Evolutionary conservation across 2,888 invertebrate genomes (phyloP), one percentile per base, ranked within the genome.

Genomic region (Tortricodes alternella): DNA sequence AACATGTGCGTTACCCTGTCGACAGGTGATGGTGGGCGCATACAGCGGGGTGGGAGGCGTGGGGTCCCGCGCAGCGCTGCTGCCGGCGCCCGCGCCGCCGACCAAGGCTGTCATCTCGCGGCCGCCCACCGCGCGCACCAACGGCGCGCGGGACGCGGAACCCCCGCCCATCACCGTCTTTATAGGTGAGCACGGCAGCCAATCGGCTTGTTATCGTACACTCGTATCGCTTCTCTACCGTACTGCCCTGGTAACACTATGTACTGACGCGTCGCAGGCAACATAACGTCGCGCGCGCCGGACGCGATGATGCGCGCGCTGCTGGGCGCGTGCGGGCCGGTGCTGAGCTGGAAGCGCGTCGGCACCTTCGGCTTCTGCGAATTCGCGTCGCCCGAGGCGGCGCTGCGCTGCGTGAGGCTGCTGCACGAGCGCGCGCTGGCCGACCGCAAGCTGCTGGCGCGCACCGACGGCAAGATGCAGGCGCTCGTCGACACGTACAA

Each of bases 311-410:
- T 99, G 32, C 94, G 98, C 66, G 96, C 96, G 68, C 94, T 99
- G 76, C 91, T 99, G 49, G 94, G 95, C 75, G 95, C 97, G 51
- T 99, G 99, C 91, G 99, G 99, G 2, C 95, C 95, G 60, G 98
- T 99, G 46, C 92, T 97, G 9, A 96, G 96, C 70, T 99, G 99
- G 99, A 99, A 99, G 87, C 93, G 99, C 59, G 98, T 99, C 13
- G 97, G 98, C 80, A 97, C 97, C 1, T 99, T 99, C 87, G 99
- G 99, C 7, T 99, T 99, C 91, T 98, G 99, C 90, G 99, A 99
- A 91, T 97, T 97, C 85, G 97, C 96, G 64, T 91, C 87, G 57
- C 98, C 99, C 13, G 98, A 98, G 87, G 96, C 98, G 15, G 99
- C 99, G 34, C 92, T 99, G 66, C 93, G 99, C 63, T 98, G 99